Percentiles rank a stretch among this genome's conserved stretches.
Evolutionary conservation across 2,888 invertebrate genomes (phyloP).

Genomic region (Thumatha senex): DNA sequence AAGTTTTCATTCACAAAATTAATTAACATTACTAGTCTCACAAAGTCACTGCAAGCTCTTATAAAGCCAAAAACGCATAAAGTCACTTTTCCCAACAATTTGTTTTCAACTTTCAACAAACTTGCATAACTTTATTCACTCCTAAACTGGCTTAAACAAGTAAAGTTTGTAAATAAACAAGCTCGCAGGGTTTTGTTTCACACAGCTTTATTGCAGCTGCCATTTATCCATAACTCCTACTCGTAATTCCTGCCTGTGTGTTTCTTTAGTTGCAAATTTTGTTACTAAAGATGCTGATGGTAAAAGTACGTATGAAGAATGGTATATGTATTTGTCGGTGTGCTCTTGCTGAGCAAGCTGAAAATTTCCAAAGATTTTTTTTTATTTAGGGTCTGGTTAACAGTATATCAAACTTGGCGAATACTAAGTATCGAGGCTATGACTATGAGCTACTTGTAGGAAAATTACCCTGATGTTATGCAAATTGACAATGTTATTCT

Average conservation of each 20-base stretch:
- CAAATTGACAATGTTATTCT: slow-evolving; percentile 1
- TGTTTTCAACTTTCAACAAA: slow-evolving; percentile 31
- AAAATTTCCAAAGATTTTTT: too few relatives aligned
- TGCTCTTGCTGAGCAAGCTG: too few relatives aligned
- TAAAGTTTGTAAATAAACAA: slow-evolving; percentile 33
- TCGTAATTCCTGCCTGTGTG: slow-evolving; percentile 36
- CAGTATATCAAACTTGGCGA: too few relatives aligned
- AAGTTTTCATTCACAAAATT: too few relatives aligned
- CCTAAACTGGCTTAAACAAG: slow-evolving; percentile 38
- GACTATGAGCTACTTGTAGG: too few relatives aligned
- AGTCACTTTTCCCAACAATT: slow-evolving; percentile 24
- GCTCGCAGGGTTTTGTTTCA: slow-evolving; percentile 35
- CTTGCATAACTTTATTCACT: slow-evolving; percentile 41
- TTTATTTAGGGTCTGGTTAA: too few relatives aligned
- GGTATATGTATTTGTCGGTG: too few relatives aligned
- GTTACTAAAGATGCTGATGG: not conserved
- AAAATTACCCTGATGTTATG: too few relatives aligned
- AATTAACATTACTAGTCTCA: not conserved
- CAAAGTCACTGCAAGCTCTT: slow-evolving; percentile 18
- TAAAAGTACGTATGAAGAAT: too few relatives aligned
- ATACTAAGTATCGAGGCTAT: too few relatives aligned
- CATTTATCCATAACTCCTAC: slow-evolving; percentile 36
- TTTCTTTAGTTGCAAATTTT: slow-evolving; percentile 38
- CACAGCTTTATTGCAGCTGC: slow-evolving; percentile 35
- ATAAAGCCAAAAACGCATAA: slow-evolving; percentile 31